Evolutionary conservation across 2,888 invertebrate species (phyloP).

Genomic region (Heliothis peltigera): DNA sequence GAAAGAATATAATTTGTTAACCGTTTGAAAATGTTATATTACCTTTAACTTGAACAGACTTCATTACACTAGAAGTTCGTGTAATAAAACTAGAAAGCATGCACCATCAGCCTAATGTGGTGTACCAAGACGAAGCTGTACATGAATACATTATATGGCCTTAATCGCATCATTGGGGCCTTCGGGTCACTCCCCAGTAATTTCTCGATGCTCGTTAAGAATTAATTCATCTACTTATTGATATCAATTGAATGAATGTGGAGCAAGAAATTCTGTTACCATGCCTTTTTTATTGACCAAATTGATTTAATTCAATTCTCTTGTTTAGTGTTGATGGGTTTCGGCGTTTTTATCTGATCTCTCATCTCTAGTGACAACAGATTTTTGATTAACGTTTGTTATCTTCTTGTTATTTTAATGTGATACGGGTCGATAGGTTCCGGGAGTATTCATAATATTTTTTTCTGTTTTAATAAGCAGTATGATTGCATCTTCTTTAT

Average conservation of each 20-base stretch:
- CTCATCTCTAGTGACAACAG: conserved; percentile 9
- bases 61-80: conserved; percentile 12
- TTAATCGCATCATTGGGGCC: conserved; percentile 71
- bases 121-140: conserved; percentile 58
- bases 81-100: conserved; percentile 58
- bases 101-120: conserved; percentile 47
- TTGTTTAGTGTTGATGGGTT: conserved; percentile 51
- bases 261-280: conserved; percentile 64
- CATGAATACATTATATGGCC: conserved; percentile 69
- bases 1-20: no score
- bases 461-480: not conserved
- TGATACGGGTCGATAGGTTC: conserved; percentile 16
- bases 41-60: no score
- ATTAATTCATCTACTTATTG: conserved; percentile 76
- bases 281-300: conserved; percentile 44
- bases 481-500: conserved; percentile 6
- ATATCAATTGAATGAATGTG: conserved; percentile 71
- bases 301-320: conserved; percentile 55
- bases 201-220: conserved; percentile 71
- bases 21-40: no score
- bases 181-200: conserved; percentile 62
- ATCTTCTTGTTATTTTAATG: not conserved
- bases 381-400: conserved; percentile 12
- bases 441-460: conserved; percentile 21
- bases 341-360: conserved; percentile 12